A percentile compares a stretch with the other conserved stretches of the same genome.
These are phyloP conservation scores for Saccopteryx bilineata DNA, from an alignment of 2,113 vertebrate species.

Conservation along the genomic window DNA sequence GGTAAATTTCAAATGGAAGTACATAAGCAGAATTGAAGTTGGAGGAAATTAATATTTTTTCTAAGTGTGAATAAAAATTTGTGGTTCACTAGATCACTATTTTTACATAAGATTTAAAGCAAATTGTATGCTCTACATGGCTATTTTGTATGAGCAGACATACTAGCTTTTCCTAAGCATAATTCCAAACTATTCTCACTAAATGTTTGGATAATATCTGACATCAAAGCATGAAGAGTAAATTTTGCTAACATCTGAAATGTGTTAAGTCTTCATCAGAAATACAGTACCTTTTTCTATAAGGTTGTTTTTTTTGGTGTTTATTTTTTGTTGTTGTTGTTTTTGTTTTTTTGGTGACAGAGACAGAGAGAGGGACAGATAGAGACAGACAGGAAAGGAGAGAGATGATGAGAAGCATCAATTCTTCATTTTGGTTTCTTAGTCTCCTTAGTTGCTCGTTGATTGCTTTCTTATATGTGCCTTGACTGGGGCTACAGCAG, in stretches of 20 bases:
- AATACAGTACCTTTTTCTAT: not conserved
- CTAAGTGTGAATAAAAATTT: not conserved
- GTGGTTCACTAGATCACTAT: not conserved
- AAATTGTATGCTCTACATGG: not conserved
- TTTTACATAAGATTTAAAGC: not conserved
- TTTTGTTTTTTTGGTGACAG: too few species aligned
- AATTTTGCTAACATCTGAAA: not conserved
- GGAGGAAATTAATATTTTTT: not conserved
- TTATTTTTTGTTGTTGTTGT: too few species aligned
- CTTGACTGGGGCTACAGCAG: too few species aligned
- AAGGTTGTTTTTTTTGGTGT: not conserved
- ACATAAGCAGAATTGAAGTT: not conserved
- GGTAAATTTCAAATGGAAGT: slow-evolving; percentile 8
- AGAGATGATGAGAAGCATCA: too few species aligned
- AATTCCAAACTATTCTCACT: not conserved
- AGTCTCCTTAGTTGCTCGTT: too few species aligned
- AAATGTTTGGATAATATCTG: not conserved
- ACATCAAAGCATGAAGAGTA: not conserved
- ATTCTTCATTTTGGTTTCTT: too few species aligned
- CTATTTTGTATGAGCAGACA: not conserved
- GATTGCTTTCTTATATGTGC: too few species aligned
- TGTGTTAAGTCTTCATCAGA: not conserved
- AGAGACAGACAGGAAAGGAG: too few species aligned
- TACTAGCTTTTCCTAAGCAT: not conserved
- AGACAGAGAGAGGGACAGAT: too few species aligned